Conservation (phyloP, 1,140 invertebrate species). For the Lasioglossum baleicum region DNA sequence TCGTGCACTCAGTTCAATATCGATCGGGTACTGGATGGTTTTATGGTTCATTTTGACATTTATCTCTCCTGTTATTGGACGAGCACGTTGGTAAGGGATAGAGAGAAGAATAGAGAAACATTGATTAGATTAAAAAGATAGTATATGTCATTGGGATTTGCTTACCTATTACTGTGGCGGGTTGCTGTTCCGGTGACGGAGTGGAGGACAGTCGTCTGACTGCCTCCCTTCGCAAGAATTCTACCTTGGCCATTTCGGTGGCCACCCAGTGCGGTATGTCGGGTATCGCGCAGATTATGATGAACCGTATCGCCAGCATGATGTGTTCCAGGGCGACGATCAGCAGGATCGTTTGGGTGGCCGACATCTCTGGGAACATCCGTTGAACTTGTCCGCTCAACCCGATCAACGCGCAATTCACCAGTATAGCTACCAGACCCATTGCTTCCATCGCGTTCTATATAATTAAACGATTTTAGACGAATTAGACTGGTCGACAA, state of each 20-base stretch:
- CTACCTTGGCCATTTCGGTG: conserved; percentile 92
- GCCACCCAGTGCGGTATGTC: conserved; percentile 95
- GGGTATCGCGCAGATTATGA: conserved; percentile 92
- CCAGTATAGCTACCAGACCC: conserved; percentile 94
- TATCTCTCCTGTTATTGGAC: not conserved
- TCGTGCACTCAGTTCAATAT: not conserved
- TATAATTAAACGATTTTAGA: not conserved
- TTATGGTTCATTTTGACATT: too few species aligned
- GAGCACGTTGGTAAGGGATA: not conserved
- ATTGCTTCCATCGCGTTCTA: conserved; percentile 96
- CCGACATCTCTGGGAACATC: conserved; percentile 92
- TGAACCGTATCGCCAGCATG: conserved; percentile 90
- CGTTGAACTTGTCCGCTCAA: conserved; percentile 94
- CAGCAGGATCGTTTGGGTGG: conserved; percentile 91
- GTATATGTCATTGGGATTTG: too few species aligned
- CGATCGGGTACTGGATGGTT: conserved; percentile 3
- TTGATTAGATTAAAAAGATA: not conserved
- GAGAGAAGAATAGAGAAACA: not conserved
- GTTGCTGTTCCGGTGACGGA: conserved; percentile 77
- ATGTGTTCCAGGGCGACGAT: conserved; percentile 95
- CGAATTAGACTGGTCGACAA: too few species aligned
- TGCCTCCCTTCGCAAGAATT: conserved; percentile 88
- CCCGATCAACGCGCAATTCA: conserved; percentile 96
- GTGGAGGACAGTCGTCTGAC: conserved; percentile 80
- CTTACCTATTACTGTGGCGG: conserved; percentile 77